phyloP scores from a whole-genome alignment of 2,797 vertebrate genomes.

The Tauraco hartlaubi region DNA sequence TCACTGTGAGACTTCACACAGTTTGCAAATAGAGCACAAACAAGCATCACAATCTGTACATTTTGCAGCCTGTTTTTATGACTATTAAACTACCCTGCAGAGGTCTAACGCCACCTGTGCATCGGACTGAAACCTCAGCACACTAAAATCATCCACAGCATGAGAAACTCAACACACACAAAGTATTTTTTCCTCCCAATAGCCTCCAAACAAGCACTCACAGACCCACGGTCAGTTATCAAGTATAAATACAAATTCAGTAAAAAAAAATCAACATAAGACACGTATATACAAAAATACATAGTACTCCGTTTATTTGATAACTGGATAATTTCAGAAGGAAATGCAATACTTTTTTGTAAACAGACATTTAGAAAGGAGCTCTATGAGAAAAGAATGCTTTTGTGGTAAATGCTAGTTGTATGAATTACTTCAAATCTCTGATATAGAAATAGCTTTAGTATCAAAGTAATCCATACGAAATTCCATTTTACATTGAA shows the following conservation, averaged over 20 bases:
- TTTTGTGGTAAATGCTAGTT: not conserved
- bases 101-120: not conserved
- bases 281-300: not conserved
- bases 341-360: not conserved
- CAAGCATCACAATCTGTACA: not conserved
- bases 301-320: not conserved
- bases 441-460: not conserved
- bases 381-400: not conserved
- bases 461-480: not conserved
- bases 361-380: not conserved
- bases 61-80: not conserved
- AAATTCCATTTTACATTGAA: not conserved
- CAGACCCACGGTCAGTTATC: accelerated
- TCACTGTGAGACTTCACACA: conserved; percentile 38
- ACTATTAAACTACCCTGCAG: not conserved
- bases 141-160: not conserved
- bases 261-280: not conserved
- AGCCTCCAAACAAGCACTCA: not conserved
- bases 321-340: not conserved
- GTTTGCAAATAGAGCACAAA: not conserved
- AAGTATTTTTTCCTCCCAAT: not conserved
- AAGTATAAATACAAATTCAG: not conserved
- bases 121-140: not conserved
- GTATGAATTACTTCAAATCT: not conserved
- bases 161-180: not conserved